Base-by-base conservation (phyloP, 2,797 vertebrate species). In the Sarcophilus harrisii region DNA sequence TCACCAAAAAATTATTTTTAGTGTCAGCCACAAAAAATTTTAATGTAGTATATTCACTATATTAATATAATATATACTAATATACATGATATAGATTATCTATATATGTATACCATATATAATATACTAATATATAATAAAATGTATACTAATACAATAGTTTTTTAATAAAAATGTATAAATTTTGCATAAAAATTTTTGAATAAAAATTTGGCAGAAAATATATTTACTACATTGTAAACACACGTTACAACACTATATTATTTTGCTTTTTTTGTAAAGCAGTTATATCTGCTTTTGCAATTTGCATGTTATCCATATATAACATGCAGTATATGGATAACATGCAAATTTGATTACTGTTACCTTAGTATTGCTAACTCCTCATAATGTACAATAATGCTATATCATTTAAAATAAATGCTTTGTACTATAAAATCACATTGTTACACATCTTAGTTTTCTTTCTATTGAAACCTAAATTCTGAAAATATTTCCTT, bases 211-310 rank as follows among this genome's bases (percentile, higher is more conserved):
- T 99, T 99, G 99, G 99, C 99, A 99, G 98, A 98, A 99, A 99
- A 99, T n/a, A n/a, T n/a, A 99, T 99, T 99, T 99, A 99, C 99
- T 99, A 99, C 99, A 99, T 99, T 99, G 99, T 99, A 99, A 99
- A 99, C 99, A 99, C 98, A 99, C 99, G 99, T 99, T 99, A 99
- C 98, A 98, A 99, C 98, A 99, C 99, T 99, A 99, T 99, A 99
- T 99, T 99, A 99, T 99, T 99, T 99, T 99, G 99, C 99, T 99
- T 99, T 99, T 99, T 99, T 99, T 73, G 99, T 99, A 99, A 99
- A 99, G 99, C 99, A 99, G 99, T 99, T 99, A n/a, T n/a, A n/a
- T n/a, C n/a, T n/a, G n/a, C n/a, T n/a, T n/a, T n/a, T n/a, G n/a
- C n/a, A n/a, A n/a, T n/a, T n/a, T n/a, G n/a, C n/a, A n/a, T n/a